Percentiles rank a stretch among this genome's conserved stretches.
phyloP scores from a whole-genome alignment of 2,797 vertebrate genomes.

The Arrhamphus sclerolepis region DNA sequence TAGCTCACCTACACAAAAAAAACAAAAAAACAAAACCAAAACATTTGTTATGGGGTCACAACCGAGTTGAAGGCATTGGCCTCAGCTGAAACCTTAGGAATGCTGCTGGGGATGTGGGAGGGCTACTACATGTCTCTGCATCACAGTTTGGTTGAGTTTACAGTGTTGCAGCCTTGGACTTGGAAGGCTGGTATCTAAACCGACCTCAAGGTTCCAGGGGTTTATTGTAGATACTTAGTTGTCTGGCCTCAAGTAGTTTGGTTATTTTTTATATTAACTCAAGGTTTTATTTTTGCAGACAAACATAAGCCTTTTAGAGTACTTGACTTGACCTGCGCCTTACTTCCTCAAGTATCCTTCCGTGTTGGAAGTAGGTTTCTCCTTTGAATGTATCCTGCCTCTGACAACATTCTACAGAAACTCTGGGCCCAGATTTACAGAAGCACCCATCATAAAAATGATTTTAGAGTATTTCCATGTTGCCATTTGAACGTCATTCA shows the following conservation, averaged over 20 bases:
- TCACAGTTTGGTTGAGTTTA: conserved; percentile 42
- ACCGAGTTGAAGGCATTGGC: conserved; percentile 4
- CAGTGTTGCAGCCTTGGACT: conserved; percentile 33
- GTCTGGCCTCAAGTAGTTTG: conserved; percentile 14
- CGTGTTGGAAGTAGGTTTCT: conserved; percentile 35
- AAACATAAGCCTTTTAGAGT: conserved; percentile 24
- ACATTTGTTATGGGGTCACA: too few species aligned
- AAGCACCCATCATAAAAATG: conserved; percentile 13
- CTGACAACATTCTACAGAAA: conserved; percentile 16
- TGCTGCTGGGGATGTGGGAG: conserved; percentile 22
- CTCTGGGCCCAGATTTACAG: conserved; percentile 30
- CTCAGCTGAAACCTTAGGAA: conserved; percentile 13
- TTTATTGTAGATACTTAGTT: conserved; percentile 15
- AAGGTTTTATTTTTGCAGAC: conserved; percentile 7
- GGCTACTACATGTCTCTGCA: conserved; percentile 28
- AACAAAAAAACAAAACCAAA: background rate
- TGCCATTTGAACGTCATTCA: conserved; percentile 14
- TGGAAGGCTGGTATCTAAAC: conserved; percentile 10
- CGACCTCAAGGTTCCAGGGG: conserved; percentile 14
- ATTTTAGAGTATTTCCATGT: conserved; percentile 22
- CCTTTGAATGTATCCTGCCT: conserved; percentile 54
- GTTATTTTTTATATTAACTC: conserved; percentile 9
- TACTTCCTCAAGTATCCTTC: conserved; percentile 43
- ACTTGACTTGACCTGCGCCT: conserved; percentile 52
- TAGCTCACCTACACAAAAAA: conserved; percentile 25